Base-by-base conservation (phyloP, 2,797 vertebrate genomes). In the Jordanella pulchra region DNA sequence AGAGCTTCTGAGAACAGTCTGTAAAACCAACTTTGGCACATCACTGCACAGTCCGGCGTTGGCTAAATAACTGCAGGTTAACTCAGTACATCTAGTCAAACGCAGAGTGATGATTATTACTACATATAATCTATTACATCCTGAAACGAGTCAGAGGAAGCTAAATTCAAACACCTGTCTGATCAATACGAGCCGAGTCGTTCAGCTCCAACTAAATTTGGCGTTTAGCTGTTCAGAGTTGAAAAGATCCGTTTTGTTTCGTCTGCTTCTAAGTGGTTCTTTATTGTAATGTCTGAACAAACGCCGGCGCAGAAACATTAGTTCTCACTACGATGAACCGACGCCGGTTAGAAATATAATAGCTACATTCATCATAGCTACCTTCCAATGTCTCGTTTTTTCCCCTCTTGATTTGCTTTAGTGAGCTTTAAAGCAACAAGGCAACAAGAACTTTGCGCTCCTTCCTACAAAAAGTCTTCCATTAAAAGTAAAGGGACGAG, bases 361-460 rank as follows among this genome's bases (percentile, higher is more conserved):
- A 89, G 92, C 91, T 92, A 91, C 89, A 89, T 89, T 88, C 87
- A 83, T 85, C 51, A 84, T 83, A 92, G 89, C 89, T 89, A 91
- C 87, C 77, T 79, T 82, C 80, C 72, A 81, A 89, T 61, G 86
- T 74, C 75, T 76, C 75, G 69, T 73, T 65, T 55, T 30, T 35
- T 15, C 55, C 45, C 64, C 32, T 27, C 63, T 71, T 51, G 54
- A 47, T 84, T 82, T 79, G 67, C 77, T 84, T 84, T 81, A 75
- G 77, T 86, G 89, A 84, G 87, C 90, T 89, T 85, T 27, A 85
- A 87, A 93, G 86, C 86, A 84, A 84, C 77, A 56, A 91, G 84
- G 82, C 89, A 86, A 83, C 86, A 83, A 80, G 54, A 90, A 84
- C 72, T 54, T 67, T 51, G 17, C 30, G 56, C 69, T 86, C 70